phyloP scores from a whole-genome alignment of 2,797 vertebrate genomes.

The Premnoplex brunnescens region DNA sequence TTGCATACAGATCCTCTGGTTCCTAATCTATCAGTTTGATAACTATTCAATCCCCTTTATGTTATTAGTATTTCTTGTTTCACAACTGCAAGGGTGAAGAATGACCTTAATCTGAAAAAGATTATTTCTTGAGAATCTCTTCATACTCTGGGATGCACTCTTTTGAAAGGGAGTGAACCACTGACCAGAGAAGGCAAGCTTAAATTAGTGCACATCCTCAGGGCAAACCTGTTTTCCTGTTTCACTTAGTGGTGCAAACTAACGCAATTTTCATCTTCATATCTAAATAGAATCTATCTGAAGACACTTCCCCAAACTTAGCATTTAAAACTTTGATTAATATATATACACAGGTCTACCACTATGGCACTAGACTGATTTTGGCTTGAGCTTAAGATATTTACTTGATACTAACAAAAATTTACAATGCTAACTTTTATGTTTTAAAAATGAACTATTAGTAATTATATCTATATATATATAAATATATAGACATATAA shows the following conservation, averaged over 20 bases:
- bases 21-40: neutral
- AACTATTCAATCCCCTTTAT: neutral
- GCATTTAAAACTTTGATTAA: neutral
- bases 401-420: neutral
- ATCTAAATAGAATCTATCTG: neutral
- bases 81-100: neutral
- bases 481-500: neutral
- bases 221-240: constrained; percentile 50
- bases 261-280: constrained; percentile 22
- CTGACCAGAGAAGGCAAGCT: constrained; percentile 51
- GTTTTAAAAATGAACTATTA: neutral
- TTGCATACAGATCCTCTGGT: neutral
- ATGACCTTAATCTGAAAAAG: constrained; percentile 42
- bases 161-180: constrained; percentile 45
- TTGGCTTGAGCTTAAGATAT: neutral
- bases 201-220: constrained; percentile 63
- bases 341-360: too few species aligned
- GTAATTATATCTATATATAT: neutral
- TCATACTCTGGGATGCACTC: constrained; percentile 19
- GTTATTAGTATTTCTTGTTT: neutral
- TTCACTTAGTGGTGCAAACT: constrained; percentile 45
- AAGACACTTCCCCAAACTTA: neutral
- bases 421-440: neutral
- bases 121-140: constrained; percentile 42
- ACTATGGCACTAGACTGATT: neutral